Base-by-base conservation (phyloP, 2,888 invertebrate species). In the Prionchulus punctatus region DNA sequence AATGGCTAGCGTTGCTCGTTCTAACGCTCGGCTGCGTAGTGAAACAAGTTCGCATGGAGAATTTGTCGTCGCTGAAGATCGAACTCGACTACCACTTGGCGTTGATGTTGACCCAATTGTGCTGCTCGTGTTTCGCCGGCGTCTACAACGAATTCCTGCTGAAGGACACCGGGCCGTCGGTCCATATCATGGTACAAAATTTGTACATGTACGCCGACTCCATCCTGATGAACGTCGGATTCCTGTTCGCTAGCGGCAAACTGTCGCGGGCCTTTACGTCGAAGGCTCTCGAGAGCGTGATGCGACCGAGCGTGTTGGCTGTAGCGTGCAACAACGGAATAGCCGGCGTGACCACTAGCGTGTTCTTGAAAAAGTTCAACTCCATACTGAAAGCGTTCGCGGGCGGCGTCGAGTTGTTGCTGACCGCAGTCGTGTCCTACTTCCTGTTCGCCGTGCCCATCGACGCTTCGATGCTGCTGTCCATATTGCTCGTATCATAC, bases 341-440 rank as follows among this genome's bases (percentile, higher is more conserved):
- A 0, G 84, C 90, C 47, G 92, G 92, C 30, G 88, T 94, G 64
- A 85, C 88, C 0, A 91, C 91, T 0, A 88, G 88, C 72, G 85
- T 92, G 72, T 92, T 92, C 70, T 76, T 94, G 27, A 86, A 87
- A 71, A 86, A 84, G 65, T 78, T 92, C 65, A 92, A 92, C 72
- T 91, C 91, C 0, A 91, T 94, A 67, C 76, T 92, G 55, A 92
- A 94, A 76, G 90, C 89, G 0, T 92, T 91, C 73, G 92, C 92
- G 1, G 87, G 89, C 74, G 91, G 90, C 18, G 75, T 92, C 64
- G 92, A 92, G 70, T 74, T 92, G 31, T 77, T 90, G 55, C 84
- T 92, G 66, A 91, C 91, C 0, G 91, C 91, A 0, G 76, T 91
- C 18, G 77, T 90, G 0, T 86, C 88, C 65, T 87, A 85, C 77